Conservation (phyloP, 1,140 invertebrate genomes). For the Calosoma granatense region DNA sequence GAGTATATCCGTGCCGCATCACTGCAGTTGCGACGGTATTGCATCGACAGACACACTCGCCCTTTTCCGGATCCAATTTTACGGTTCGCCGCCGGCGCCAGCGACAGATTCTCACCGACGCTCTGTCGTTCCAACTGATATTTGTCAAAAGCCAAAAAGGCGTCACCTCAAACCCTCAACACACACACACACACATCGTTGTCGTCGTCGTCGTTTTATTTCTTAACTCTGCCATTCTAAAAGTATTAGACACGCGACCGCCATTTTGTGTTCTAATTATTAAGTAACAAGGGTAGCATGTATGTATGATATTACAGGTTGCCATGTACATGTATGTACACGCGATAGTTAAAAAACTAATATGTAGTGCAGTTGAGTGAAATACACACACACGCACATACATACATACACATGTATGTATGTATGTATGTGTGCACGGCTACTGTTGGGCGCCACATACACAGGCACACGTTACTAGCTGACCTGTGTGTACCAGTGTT, state of each 20-base stretch:
- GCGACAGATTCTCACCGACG: conserved; percentile 6
- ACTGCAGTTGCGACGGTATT: background rate
- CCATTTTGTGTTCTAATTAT: background rate
- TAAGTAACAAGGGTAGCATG: background rate
- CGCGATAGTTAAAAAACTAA: background rate
- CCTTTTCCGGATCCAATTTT: conserved; percentile 2
- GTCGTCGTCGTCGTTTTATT: background rate
- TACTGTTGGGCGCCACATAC: background rate
- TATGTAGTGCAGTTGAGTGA: background rate
- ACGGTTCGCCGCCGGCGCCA: background rate
- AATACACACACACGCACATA: background rate
- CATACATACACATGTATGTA: background rate
- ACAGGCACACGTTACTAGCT: background rate
- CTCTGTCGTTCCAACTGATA: background rate
- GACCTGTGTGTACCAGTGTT: background rate
- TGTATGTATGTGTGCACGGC: background rate
- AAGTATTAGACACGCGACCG: background rate
- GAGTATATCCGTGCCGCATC: background rate
- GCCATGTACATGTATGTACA: background rate
- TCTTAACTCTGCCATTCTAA: background rate
- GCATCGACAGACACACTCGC: background rate
- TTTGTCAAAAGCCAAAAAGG: conserved; percentile 5
- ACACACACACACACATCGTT: background rate
- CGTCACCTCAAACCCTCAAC: background rate
- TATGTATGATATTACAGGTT: background rate